Percentiles rank a stretch among this genome's conserved stretches.
These are phyloP conservation scores for Onychostruthus taczanowskii DNA, from an alignment of 2,113 vertebrate genomes.

Conservation along the genomic window DNA sequence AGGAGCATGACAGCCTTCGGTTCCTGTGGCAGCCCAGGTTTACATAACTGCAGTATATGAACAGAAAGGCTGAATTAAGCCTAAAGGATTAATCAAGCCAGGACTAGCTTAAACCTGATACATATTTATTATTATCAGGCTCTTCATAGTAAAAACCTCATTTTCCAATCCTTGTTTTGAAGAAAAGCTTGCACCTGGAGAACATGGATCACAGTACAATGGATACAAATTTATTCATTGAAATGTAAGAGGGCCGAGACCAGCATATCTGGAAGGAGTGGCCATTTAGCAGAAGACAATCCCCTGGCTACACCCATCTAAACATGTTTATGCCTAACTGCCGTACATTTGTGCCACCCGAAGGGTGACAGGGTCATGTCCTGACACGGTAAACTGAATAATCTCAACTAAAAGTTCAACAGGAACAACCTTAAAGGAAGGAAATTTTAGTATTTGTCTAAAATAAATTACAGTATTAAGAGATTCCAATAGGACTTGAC, in stretches of 20 bases:
- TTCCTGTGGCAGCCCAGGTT: background rate
- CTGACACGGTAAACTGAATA: background rate
- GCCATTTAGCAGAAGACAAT: background rate
- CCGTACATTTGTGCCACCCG: background rate
- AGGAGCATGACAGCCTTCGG: background rate
- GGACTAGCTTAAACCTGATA: background rate
- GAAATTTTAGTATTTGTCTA: background rate
- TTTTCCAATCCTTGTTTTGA: background rate
- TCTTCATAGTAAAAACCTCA: background rate
- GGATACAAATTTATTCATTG: background rate
- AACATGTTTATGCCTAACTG: background rate
- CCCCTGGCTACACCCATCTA: background rate
- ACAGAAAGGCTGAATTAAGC: background rate
- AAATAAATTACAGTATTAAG: background rate
- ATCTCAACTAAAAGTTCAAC: background rate
- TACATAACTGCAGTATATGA: background rate
- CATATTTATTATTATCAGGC: background rate
- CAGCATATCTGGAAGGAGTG: background rate
- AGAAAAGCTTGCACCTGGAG: background rate
- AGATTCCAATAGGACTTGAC: background rate
- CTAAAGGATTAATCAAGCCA: background rate
- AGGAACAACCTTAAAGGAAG: background rate
- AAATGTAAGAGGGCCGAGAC: background rate
- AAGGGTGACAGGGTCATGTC: background rate
- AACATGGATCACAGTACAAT: background rate